phyloP scores from a whole-genome alignment of 2,113 vertebrate genomes.

The Opisthocomus hoazin region DNA sequence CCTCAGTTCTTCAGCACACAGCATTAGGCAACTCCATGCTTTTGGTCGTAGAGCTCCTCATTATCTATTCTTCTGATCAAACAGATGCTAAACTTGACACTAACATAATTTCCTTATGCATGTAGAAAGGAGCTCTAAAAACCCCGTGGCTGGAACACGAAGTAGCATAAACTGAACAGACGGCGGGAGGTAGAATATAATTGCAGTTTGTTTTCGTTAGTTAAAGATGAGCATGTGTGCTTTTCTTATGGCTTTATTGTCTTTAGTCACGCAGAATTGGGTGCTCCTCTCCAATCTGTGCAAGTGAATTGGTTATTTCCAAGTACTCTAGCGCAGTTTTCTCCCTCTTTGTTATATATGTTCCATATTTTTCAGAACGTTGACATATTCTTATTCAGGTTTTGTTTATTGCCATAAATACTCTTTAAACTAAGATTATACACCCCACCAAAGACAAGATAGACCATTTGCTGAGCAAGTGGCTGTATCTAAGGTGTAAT shows the following conservation, averaged over 20 bases:
- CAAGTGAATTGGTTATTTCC: neutral
- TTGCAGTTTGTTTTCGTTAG: conserved; percentile 45
- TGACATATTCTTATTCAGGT: neutral
- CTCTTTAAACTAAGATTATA: neutral
- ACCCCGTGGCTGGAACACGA: neutral
- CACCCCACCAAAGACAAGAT: neutral
- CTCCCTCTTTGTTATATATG: neutral
- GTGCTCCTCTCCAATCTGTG: neutral
- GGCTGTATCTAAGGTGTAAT: neutral
- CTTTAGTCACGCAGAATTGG: neutral
- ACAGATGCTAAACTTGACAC: conserved; percentile 37
- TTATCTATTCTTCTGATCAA: conserved; percentile 16
- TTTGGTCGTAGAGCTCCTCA: neutral
- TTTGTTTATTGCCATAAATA: neutral
- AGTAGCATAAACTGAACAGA: conserved; percentile 44
- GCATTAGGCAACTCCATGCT: neutral
- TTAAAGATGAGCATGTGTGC: conserved; percentile 34
- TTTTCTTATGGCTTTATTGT: conserved; percentile 7
- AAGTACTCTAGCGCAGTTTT: rapidly evolving
- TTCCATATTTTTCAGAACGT: neutral
- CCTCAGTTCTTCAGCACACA: neutral
- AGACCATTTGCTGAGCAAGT: neutral
- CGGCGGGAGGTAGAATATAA: conserved; percentile 41
- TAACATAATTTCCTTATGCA: conserved; percentile 1
- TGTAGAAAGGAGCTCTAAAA: conserved; percentile 3